These are phyloP conservation scores for Typhlichthys subterraneus DNA, from an alignment of 2,797 vertebrate genomes.

Conservation along the genomic window DNA sequence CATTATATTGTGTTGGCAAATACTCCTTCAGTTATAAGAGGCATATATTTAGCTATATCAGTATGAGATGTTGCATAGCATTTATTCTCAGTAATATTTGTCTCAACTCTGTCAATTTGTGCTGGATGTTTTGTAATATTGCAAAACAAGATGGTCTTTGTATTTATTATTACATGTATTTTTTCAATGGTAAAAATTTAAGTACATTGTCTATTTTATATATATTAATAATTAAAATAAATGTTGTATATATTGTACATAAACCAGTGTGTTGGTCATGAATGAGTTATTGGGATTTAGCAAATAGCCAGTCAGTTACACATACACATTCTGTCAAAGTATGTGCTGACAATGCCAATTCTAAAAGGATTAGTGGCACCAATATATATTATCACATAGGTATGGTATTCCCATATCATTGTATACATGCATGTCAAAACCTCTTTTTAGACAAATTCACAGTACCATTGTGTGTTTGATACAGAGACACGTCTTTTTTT, in stretches of 20 bases:
- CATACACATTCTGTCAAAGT: too few relatives aligned
- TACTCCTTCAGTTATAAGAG: conserved; percentile 61
- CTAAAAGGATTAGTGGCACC: too few relatives aligned
- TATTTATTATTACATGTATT: conserved; percentile 89
- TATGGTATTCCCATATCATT: too few relatives aligned
- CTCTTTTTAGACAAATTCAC: too few relatives aligned
- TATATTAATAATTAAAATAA: conserved; percentile 83
- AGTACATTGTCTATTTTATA: conserved; percentile 88
- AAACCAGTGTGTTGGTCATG: conserved; percentile 55
- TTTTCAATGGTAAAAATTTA: conserved; percentile 86
- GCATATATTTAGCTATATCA: conserved; percentile 77
- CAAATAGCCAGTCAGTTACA: too few relatives aligned
- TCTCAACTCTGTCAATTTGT: conserved; percentile 77
- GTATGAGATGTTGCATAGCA: conserved; percentile 72
- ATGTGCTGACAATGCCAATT: too few relatives aligned
- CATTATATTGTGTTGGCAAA: conserved; percentile 61
- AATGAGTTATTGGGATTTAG: not conserved
- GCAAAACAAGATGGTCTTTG: conserved; percentile 83
- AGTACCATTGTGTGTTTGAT: too few relatives aligned
- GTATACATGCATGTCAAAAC: too few relatives aligned
- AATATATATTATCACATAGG: too few relatives aligned
- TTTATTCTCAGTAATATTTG: conserved; percentile 75
- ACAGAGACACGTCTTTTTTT: too few relatives aligned
- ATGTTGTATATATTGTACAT: conserved; percentile 89
- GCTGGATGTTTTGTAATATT: conserved; percentile 84